Percentiles rank a stretch among this genome's conserved stretches.
Conservation (phyloP, 2,888 invertebrate genomes). For the Rhagium mordax region DNA sequence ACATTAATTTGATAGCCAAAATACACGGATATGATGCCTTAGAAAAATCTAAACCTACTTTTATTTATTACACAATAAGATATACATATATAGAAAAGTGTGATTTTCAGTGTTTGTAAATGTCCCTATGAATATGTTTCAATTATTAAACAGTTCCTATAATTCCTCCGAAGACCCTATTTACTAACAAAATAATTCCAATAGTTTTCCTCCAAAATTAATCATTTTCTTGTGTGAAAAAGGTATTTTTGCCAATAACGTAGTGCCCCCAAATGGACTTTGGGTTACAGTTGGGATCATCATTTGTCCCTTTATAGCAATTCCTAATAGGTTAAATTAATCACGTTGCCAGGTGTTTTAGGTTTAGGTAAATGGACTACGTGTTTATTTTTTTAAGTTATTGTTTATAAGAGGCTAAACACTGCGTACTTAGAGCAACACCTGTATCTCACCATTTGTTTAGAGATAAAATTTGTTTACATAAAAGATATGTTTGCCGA, state of each 20-base stretch:
- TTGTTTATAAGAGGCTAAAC: too few relatives aligned
- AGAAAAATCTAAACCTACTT: too few relatives aligned
- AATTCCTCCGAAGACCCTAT: neutral
- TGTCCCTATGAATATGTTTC: too few relatives aligned
- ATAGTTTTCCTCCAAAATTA: slow-evolving; percentile 25
- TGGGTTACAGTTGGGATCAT: slow-evolving; percentile 3
- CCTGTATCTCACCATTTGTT: neutral
- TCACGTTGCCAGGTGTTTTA: slow-evolving; percentile 10
- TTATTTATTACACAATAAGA: too few relatives aligned
- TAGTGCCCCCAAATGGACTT: slow-evolving; percentile 8
- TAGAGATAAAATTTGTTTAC: neutral
- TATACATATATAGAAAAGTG: too few relatives aligned
- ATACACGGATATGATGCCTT: too few relatives aligned
- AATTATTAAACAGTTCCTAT: too few relatives aligned
- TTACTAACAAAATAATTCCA: slow-evolving; percentile 27
- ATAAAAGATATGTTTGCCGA: neutral
- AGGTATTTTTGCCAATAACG: slow-evolving; percentile 34
- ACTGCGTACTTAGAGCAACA: too few relatives aligned
- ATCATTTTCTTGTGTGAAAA: slow-evolving; percentile 29
- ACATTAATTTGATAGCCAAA: too few relatives aligned
- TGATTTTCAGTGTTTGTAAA: too few relatives aligned
- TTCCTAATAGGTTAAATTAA: slow-evolving; percentile 23
- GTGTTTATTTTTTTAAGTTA: too few relatives aligned
- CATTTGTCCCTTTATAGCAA: slow-evolving; percentile 13
- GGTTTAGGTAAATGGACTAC: neutral